These are phyloP conservation scores for Haemorhous mexicanus DNA, from an alignment of 2,113 vertebrate species.

Conservation along the genomic window DNA sequence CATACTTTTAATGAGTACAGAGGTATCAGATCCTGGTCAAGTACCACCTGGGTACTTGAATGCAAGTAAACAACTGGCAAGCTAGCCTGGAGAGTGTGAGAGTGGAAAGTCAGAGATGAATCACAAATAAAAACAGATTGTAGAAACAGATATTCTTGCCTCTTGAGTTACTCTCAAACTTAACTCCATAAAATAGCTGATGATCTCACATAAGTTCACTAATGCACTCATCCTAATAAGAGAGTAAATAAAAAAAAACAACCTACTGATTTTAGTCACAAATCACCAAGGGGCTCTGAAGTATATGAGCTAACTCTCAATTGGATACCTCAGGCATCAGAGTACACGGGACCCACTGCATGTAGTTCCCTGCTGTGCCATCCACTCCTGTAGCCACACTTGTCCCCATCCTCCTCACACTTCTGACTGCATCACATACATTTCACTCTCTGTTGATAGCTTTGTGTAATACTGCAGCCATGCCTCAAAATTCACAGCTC, in stretches of 20 bases:
- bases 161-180: neutral
- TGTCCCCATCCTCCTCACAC: neutral
- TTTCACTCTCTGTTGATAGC: neutral
- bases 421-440: neutral
- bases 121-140: neutral
- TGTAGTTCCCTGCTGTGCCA: neutral
- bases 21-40: neutral
- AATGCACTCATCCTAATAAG: neutral
- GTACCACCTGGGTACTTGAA: neutral
- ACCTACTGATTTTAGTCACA: neutral
- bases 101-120: neutral
- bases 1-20: neutral
- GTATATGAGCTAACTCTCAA: neutral
- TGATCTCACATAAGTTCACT: neutral
- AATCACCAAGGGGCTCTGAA: neutral
- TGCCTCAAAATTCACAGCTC: conserved; percentile 16
- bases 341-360: neutral
- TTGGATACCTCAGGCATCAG: neutral
- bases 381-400: neutral
- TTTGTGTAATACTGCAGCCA: conserved; percentile 1
- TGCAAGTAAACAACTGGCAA: neutral
- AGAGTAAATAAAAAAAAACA: neutral
- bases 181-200: neutral
- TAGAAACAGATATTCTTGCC: neutral
- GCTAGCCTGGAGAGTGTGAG: neutral